phyloP scores from a whole-genome alignment of 2,888 invertebrate genomes.

The Cryptocheilus praepositus region DNA sequence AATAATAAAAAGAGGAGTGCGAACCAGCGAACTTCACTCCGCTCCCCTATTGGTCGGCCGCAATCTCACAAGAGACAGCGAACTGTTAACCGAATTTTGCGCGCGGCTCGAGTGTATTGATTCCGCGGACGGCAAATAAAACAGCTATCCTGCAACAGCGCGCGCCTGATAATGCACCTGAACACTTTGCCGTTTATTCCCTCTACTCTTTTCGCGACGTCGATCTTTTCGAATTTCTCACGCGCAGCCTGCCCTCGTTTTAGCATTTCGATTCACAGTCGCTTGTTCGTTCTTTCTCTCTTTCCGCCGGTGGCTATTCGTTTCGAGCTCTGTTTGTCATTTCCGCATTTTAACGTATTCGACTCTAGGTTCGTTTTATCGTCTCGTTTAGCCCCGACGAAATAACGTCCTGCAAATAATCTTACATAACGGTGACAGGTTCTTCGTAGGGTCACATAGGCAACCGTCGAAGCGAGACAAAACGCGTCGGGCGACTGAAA shows the following conservation, averaged over 20 bases:
- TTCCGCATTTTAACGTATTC: neutral
- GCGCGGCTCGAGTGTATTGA: neutral
- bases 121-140: neutral
- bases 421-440: neutral
- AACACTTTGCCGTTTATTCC: neutral
- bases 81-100: conserved; percentile 1
- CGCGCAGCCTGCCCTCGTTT: neutral
- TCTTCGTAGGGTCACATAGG: neutral
- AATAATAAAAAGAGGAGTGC: conserved; percentile 7
- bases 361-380: neutral
- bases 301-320: neutral
- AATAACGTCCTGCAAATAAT: conserved; percentile 2
- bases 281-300: neutral
- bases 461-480: neutral
- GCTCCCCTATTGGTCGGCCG: too few species aligned
- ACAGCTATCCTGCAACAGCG: neutral
- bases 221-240: neutral
- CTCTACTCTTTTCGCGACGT: too few species aligned
- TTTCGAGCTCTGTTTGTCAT: too few species aligned
- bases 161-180: neutral
- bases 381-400: neutral
- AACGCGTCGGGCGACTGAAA: neutral
- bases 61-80: too few species aligned
- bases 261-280: neutral
- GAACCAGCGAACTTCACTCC: neutral